Evolutionary conservation across 2,113 vertebrate genomes (phyloP).

Genomic region (Setophaga coronata): DNA sequence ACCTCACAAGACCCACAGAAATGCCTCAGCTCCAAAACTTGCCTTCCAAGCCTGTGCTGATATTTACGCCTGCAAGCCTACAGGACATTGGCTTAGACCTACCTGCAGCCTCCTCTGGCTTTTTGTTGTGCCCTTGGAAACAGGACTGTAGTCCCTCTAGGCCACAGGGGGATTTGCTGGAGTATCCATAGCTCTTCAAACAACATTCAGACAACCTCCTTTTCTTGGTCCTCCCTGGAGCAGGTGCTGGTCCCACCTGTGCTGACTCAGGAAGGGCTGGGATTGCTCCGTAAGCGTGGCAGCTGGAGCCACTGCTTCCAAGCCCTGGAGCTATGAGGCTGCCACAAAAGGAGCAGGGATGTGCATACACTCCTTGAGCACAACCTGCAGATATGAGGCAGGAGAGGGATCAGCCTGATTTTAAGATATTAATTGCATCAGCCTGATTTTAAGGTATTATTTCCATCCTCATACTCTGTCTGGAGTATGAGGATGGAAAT

Average conservation of each 20-base stretch:
- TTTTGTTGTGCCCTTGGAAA: background rate
- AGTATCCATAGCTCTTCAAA: background rate
- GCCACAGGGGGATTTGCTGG: background rate
- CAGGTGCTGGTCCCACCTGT: background rate
- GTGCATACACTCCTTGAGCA: background rate
- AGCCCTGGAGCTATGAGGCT: background rate
- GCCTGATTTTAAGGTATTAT: too few species aligned
- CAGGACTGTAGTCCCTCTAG: fast-evolving
- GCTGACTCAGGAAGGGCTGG: background rate
- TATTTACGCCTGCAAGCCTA: background rate
- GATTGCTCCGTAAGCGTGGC: background rate
- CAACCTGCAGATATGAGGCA: background rate
- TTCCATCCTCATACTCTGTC: background rate
- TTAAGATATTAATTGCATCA: too few species aligned
- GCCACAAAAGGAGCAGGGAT: background rate
- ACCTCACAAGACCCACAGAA: background rate
- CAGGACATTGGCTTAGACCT: background rate
- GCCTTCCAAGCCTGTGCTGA: background rate
- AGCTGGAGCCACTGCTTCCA: background rate
- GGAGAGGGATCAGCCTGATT: background rate
- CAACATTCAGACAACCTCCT: background rate
- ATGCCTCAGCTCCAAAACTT: background rate
- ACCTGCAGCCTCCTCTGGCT: background rate
- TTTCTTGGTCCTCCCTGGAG: background rate
- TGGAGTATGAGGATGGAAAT: too few species aligned